Base-by-base conservation (phyloP, 2,797 vertebrate species). In the Danio kyathit region DNA sequence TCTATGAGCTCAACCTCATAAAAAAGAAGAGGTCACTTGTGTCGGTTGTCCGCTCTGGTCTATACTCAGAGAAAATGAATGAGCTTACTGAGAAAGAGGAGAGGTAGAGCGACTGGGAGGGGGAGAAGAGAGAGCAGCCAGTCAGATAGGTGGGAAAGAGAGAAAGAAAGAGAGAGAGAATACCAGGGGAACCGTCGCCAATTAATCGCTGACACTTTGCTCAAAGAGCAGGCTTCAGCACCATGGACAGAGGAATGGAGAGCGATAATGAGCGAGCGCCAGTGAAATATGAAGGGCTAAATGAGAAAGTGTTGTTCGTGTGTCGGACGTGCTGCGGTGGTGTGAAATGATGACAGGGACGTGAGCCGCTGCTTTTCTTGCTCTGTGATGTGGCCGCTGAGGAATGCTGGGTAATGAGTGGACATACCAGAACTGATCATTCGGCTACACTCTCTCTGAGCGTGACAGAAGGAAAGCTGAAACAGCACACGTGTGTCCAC, bases 381-480 rank as follows among this genome's bases (percentile, higher is more conserved):
- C 56, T 54, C 51, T 79, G 59, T 64, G 57, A 73, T 64, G 40
- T 43, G 29, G 4, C 48, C 2, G 2, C 8, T 70, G 40, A 80
- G 69, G 77, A 80, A 80, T 80, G 14, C 59, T 73, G 59, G 76
- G 49, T 80, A 64, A 80, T 63, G 56, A 70, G 46, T 10, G 69
- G 10, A 51, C 54, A 71, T 52, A 40, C 56, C 54, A 79, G 59
- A 71, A 80, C 59, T 72, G 59, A 72, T 73, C 57, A 38, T 44
- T 72, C 17, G 29, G 59, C 69, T 38, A 21, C 77, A 54, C 29
- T 65, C 7, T 79, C 12, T 44, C 48, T 12, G 7, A 63, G 17
- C 12, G 5, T 64, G 57, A 71, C 69, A 64, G 56, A 51, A 16
- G 49, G 21, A 8, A 56, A 77, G 52, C 63, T 44, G 19, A 46